These are phyloP conservation scores for Strix occidentalis DNA, from an alignment of 2,797 vertebrate genomes.

Conservation along the genomic window DNA sequence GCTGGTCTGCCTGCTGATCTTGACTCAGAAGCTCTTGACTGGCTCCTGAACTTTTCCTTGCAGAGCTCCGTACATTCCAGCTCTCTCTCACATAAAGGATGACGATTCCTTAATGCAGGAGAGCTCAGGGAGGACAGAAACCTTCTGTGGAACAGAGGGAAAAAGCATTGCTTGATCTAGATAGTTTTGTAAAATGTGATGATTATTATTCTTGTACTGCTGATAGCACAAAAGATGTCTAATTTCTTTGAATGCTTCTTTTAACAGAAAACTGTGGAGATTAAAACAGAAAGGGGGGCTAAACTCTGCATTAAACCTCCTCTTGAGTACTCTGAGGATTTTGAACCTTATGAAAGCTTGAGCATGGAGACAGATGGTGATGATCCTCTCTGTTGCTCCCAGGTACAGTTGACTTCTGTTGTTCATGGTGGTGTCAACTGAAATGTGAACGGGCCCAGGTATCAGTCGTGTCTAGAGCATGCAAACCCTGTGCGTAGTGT, in stretches of 20 bases:
- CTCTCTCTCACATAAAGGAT: not conserved
- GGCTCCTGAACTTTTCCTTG: not conserved
- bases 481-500: not conserved
- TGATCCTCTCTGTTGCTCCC: not conserved
- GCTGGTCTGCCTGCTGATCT: not conserved
- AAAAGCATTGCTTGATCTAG: not conserved
- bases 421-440: not conserved
- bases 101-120: not conserved
- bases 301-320: conserved; percentile 81
- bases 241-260: not conserved
- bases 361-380: conserved; percentile 72
- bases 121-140: not conserved
- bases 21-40: not conserved
- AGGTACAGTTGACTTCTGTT: conserved; percentile 58
- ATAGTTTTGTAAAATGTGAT: not conserved
- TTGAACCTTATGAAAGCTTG: conserved; percentile 82
- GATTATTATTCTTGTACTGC: not conserved
- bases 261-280: conserved; percentile 84
- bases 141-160: not conserved
- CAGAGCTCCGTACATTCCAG: not conserved
- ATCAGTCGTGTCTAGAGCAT: not conserved
- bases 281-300: conserved; percentile 86
- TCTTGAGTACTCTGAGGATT: conserved; percentile 83
- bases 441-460: not conserved
- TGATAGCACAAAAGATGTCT: not conserved